Evolutionary conservation across 1,140 invertebrate species (phyloP), one percentile per base, ranked within the genome.

Genomic region (Procambarus clarkii): DNA sequence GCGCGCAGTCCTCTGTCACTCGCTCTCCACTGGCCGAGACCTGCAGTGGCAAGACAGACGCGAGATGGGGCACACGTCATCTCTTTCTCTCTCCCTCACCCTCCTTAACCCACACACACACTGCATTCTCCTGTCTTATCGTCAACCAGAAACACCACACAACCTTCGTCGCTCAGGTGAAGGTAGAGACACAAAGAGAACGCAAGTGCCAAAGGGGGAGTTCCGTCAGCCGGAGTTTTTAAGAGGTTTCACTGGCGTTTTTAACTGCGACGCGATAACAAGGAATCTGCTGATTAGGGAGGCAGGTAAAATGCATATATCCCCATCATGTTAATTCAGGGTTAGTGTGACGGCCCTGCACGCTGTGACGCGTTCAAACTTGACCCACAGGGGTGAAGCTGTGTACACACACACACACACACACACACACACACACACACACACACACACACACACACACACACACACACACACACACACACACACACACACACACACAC

Each of bases 1-100:
- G 84, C 84, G 84, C 71, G 45, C 24, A n/a, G 46, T 69, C 54
- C 24, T 83, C 50, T 15, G 21, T 74, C 71, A n/a, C 9, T 5
- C n/a, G 48, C 82, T 69, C 58, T 5, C 82, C 45, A 34, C 77
- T n/a, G 21, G 8, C 44, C 54, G 7, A 8, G 69, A 74, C 24
- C 69, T 74, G 69, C 82, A 84, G 82, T 84, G 46, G 18, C 60
- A 84, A 64, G 60, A 15, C 18, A 84, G 64, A 84, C 82, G 8
- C 64, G 13, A 24, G 21, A 54, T 71, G 34, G 44, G 82, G 13
- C 8, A 64, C 9, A 60, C 5, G 11, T 83, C 50, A n/a, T 44
- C 50, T n/a, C 9, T 0, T 15, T 2, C 60, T 48, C 82, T 13
- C 21, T 2, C 34, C 18, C 9, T 48, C 34, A 45, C 21, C 2